These are phyloP conservation scores for Drosophila bipectinata DNA, from an alignment of 1,140 invertebrate genomes.

Conservation along the genomic window DNA sequence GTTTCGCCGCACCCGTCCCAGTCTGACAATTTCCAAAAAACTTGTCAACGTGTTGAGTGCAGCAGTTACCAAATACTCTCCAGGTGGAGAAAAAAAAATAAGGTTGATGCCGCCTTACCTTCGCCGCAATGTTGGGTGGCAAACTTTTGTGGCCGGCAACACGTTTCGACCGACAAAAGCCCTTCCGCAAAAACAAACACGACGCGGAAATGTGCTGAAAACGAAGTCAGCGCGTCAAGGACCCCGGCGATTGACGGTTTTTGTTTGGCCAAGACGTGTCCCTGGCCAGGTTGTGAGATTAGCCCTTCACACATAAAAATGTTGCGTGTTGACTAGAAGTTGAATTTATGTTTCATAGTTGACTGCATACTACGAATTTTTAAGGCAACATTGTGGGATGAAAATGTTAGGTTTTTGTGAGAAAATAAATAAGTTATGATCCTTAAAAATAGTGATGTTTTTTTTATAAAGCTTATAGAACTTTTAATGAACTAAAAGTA, in stretches of 20 bases:
- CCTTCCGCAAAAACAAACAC: conserved; percentile 31
- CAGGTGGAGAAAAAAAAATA: conserved; percentile 7
- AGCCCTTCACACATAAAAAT: conserved; percentile 26
- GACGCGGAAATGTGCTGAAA: conserved; percentile 13
- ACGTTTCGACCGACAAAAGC: conserved; percentile 45
- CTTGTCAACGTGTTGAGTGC: conserved; percentile 79
- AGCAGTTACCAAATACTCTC: conserved; percentile 47
- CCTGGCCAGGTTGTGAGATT: conserved; percentile 21
- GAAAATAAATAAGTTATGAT: not conserved
- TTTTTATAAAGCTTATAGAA: too few relatives aligned
- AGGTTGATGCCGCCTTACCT: conserved; percentile 20
- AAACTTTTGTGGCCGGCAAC: conserved; percentile 51
- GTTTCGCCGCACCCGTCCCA: conserved; percentile 12
- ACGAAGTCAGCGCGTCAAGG: conserved; percentile 11
- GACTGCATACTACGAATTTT: conserved; percentile 2
- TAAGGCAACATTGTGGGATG: conserved; percentile 1
- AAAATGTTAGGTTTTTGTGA: not conserved
- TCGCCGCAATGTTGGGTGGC: conserved; percentile 17
- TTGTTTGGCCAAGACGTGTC: conserved; percentile 20
- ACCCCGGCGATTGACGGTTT: conserved; percentile 21
- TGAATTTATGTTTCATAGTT: conserved; percentile 14
- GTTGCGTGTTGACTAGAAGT: conserved; percentile 12
- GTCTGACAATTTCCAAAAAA: conserved; percentile 61
- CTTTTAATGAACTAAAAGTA: not conserved
- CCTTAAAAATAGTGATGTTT: not conserved